These are phyloP conservation scores for Eospalax fontanierii DNA, from an alignment of 2,797 vertebrate genomes.

Conservation along the genomic window DNA sequence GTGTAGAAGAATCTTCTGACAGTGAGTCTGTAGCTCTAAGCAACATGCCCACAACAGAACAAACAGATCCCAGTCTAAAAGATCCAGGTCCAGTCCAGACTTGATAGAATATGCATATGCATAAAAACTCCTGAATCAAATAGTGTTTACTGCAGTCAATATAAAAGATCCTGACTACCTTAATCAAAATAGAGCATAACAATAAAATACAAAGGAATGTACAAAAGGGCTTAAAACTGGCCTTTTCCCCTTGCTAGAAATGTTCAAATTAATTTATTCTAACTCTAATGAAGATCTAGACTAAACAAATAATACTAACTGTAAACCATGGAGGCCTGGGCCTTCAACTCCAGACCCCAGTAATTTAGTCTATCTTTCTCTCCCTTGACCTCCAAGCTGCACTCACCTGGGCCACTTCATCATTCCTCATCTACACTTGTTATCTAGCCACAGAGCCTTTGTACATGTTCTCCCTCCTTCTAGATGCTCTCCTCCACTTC, in stretches of 20 bases:
- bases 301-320: background rate
- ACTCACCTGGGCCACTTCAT: background rate
- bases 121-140: background rate
- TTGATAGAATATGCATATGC: background rate
- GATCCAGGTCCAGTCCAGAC: background rate
- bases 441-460: background rate
- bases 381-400: background rate
- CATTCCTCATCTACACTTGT: background rate
- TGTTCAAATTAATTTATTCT: constrained; percentile 7
- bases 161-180: background rate
- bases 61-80: constrained; percentile 31
- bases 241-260: background rate
- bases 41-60: constrained; percentile 53
- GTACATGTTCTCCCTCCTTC: background rate
- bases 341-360: background rate
- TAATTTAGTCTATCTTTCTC: background rate
- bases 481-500: background rate
- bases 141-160: background rate
- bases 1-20: constrained; percentile 18
- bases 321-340: too few relatives aligned
- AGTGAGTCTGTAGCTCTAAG: constrained; percentile 35
- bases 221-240: constrained; percentile 1
- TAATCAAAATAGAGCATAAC: background rate
- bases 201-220: background rate
- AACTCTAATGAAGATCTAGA: constrained; percentile 45